Conservation (phyloP, 2,797 vertebrate species). For the Odontamblyopus rebecca region DNA sequence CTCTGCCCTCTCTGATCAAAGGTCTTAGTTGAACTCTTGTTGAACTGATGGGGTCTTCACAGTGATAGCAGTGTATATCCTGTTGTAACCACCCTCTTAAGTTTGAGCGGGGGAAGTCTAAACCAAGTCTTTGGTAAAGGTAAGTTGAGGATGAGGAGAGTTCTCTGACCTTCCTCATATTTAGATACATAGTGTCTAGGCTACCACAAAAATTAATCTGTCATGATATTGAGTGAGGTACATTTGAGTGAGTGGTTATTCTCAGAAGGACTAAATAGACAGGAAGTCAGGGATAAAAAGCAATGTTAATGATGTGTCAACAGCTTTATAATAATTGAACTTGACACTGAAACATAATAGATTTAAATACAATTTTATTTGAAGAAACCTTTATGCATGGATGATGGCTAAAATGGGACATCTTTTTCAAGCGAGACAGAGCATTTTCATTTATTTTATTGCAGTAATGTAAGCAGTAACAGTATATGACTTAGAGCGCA, state of each 20-base stretch:
- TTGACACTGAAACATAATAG: not conserved
- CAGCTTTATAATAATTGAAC: not conserved
- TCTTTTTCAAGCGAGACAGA: constrained; percentile 42
- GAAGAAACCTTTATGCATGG: constrained; percentile 59
- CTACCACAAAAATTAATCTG: not conserved
- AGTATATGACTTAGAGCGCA: constrained; percentile 40
- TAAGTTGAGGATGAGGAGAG: no score
- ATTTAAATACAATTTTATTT: constrained; percentile 68
- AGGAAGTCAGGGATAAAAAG: not conserved
- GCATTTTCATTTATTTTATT: constrained; percentile 46
- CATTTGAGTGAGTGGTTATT: not conserved
- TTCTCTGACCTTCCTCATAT: no score
- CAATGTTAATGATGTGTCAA: not conserved
- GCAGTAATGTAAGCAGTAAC: constrained; percentile 42
- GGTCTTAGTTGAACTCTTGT: no score
- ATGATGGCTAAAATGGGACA: constrained; percentile 50
- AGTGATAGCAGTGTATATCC: no score
- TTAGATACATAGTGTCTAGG: no score
- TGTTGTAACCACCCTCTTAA: no score
- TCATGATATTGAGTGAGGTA: not conserved
- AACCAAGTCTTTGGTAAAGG: no score
- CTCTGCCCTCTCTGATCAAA: no score
- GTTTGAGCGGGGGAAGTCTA: no score
- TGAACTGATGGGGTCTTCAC: no score
- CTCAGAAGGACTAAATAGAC: not conserved